Base-by-base conservation (phyloP, 2,797 vertebrate species). In the Kryptolebias ocellatus region DNA sequence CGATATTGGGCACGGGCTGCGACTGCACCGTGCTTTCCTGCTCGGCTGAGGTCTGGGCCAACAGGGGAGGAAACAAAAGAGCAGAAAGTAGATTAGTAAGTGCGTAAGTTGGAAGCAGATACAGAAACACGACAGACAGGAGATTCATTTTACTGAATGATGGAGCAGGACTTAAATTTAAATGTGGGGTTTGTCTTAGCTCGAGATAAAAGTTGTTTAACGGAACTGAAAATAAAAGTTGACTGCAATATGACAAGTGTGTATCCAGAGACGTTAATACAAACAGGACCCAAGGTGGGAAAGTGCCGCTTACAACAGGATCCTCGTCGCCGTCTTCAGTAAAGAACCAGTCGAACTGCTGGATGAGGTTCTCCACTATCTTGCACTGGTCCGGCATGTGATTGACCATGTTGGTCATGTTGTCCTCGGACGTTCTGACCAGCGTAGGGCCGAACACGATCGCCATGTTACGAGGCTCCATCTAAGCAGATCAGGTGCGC, bases 391-490 rank as follows among this genome's bases (percentile, higher is more conserved):
- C 98, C 0, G 97, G 98, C 98, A 99, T 99, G 86, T 99, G 98
- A 1, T 96, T 99, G 80, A 99, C 98, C 98, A 99, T 99, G 90
- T 99, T 95, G n/a, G 98, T 96, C 97, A 99, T 99, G 91, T 99
- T 99, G 92, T 99, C 98, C 85, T 99, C 98, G 0, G 98, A 98
- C 17, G 96, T 97, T 73, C 97, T 92, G 83, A 99, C 98, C 37
- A 99, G 95, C 2, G 98, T 99, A 7, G 98, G 98, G n/a, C 98
- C 98, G 75, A 99, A 99, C 39, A 99, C 96, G 24, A 99, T 99
- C 0, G 98, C 98, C 90, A 99, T 87, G 90, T 99, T 99, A 72
- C 98, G 95, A 55, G 98, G 98, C 84, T 99, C 98, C 98, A 99
- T 99, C 98, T 99, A 78, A 87, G 74, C 14, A 70, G 42, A 62